These are phyloP conservation scores for Pachyrhynchus sulphureomaculatus DNA, from an alignment of 1,140 invertebrate genomes.

Conservation along the genomic window DNA sequence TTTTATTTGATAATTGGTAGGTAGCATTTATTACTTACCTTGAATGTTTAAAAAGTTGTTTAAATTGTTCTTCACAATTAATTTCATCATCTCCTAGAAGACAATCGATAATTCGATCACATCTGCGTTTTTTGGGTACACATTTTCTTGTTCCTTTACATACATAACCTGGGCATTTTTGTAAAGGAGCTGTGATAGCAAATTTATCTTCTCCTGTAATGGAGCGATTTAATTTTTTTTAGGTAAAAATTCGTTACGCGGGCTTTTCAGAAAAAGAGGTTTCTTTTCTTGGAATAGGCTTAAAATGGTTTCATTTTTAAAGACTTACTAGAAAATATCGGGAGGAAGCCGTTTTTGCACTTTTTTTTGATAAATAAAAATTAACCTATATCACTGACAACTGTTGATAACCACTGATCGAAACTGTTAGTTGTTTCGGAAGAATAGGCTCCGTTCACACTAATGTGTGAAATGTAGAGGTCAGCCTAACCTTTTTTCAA, in stretches of 20 bases:
- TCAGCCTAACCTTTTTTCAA: no score
- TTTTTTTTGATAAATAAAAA: no score
- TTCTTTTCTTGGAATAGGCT: no score
- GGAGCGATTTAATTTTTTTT: neutral
- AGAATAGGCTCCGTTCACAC: no score
- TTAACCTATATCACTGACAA: no score
- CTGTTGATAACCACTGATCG: no score
- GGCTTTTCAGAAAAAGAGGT: neutral
- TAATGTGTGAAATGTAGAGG: no score
- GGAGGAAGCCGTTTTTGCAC: no score
- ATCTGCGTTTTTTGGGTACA: conserved; percentile 63
- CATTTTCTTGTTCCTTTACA: conserved; percentile 66
- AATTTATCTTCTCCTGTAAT: conserved; percentile 54
- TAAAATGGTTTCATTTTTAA: neutral
- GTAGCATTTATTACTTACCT: conserved; percentile 11
- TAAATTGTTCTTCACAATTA: conserved; percentile 53
- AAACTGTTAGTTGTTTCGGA: no score
- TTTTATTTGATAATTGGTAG: no score
- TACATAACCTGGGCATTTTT: conserved; percentile 67
- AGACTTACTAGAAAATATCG: no score
- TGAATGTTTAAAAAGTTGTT: conserved; percentile 33
- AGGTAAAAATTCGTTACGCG: neutral
- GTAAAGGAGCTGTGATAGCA: conserved; percentile 56
- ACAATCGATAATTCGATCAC: conserved; percentile 73
- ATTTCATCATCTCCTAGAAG: conserved; percentile 75